Percentiles rank a stretch among this genome's conserved stretches.
These are phyloP conservation scores for Atractosteus spatula DNA, from an alignment of 2,113 vertebrate species.

Conservation along the genomic window DNA sequence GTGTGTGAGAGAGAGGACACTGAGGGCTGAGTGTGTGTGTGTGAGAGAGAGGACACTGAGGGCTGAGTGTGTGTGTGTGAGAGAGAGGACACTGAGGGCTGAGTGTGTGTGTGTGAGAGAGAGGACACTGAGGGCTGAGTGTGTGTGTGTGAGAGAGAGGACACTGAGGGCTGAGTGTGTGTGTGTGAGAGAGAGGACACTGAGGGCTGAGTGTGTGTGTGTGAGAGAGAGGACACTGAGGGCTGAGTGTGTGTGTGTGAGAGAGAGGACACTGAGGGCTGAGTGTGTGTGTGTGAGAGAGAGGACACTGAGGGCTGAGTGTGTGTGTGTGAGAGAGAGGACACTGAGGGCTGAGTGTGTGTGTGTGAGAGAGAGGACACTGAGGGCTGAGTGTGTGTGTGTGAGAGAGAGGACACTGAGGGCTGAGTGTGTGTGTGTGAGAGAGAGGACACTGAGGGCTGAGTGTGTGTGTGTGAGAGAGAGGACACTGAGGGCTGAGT, in stretches of 20 bases:
- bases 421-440: neutral
- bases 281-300: neutral
- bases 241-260: no score
- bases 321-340: no score
- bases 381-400: conserved; percentile 86
- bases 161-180: conserved; percentile 90
- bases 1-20: conserved; percentile 72
- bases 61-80: neutral
- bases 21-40: conserved; percentile 86
- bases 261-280: no score
- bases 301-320: conserved; percentile 94
- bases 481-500: no score
- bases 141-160: conserved; percentile 55
- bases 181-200: no score
- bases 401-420: no score
- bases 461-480: no score
- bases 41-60: no score
- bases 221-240: conserved; percentile 79
- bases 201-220: neutral
- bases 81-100: conserved; percentile 91
- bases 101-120: no score
- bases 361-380: conserved; percentile 72
- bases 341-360: no score
- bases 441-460: conserved; percentile 91
- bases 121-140: no score